phyloP scores from a whole-genome alignment of 2,888 invertebrate species.

The Mesorhabditis sp. region DNA sequence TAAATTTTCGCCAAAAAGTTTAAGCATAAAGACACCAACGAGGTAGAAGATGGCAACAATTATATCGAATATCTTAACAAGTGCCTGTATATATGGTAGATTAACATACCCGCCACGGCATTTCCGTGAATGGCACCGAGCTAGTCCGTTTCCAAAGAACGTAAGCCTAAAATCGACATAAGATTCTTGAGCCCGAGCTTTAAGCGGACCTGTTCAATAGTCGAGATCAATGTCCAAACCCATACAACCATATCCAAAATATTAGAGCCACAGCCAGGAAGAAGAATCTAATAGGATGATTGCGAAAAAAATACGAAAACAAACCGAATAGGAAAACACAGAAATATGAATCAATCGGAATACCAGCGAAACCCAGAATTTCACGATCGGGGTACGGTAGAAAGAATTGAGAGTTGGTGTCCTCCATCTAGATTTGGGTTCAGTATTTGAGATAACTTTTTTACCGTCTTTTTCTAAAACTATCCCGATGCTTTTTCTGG shows the following conservation, averaged over 20 bases:
- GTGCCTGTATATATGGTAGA: not conserved
- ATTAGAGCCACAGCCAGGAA: constrained; percentile 60
- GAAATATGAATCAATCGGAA: constrained; percentile 48
- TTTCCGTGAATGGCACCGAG: constrained; percentile 26
- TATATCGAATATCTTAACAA: constrained; percentile 34
- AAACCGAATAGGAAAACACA: constrained; percentile 43
- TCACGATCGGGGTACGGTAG: constrained; percentile 61
- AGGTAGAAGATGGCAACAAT: constrained; percentile 32
- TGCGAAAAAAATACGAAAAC: not conserved
- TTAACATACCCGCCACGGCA: constrained; percentile 31
- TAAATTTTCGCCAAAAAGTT: constrained; percentile 25
- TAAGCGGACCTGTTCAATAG: constrained; percentile 38
- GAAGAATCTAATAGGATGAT: constrained; percentile 20
- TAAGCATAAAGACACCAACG: constrained; percentile 29
- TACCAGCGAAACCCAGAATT: constrained; percentile 60
- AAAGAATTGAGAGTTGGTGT: constrained; percentile 51
- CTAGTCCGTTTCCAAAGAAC: constrained; percentile 28
- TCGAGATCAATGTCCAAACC: constrained; percentile 55
- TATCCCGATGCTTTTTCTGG: constrained; percentile 18
- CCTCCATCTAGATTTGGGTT: constrained; percentile 16
- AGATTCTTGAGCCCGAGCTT: not conserved
- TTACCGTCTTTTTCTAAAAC: constrained; percentile 15
- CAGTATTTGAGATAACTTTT: not conserved
- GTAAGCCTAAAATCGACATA: constrained; percentile 6
- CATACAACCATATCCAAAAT: constrained; percentile 58